Conservation (phyloP, 1,140 invertebrate genomes). For the Hetaerina americana region DNA sequence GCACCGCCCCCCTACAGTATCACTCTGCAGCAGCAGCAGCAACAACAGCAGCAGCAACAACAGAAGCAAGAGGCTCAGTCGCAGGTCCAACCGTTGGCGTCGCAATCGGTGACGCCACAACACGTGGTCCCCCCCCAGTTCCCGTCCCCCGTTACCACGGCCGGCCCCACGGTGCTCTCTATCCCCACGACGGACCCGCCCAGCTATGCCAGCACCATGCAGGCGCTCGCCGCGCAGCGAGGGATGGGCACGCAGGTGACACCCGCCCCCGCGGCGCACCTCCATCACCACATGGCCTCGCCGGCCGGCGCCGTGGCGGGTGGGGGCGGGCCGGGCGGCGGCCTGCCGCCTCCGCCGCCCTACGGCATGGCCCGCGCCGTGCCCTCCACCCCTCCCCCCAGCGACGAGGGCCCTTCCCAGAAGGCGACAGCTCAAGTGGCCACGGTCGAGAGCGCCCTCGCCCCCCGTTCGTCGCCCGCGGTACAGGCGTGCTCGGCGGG, state of each 20-base stretch:
- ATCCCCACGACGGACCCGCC: conserved; percentile 78
- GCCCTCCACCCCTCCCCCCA: conserved; percentile 27
- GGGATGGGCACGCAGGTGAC: conserved; percentile 27
- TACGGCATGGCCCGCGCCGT: conserved; percentile 30
- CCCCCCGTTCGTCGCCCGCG: conserved; percentile 34
- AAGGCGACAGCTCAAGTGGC: conserved; percentile 22
- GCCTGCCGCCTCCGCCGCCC: conserved; percentile 13
- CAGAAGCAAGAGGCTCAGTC: conserved; percentile 17
- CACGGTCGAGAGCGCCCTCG: conserved; percentile 31
- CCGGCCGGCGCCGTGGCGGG: conserved; percentile 43
- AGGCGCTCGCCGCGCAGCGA: conserved; percentile 59
- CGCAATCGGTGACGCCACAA: conserved; percentile 63
- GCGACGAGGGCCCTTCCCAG: background rate
- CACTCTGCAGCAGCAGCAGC: conserved; percentile 8
- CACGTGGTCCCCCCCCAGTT: conserved; percentile 32
- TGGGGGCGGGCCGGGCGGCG: conserved; percentile 14
- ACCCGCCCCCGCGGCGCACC: conserved; percentile 9
- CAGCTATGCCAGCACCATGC: conserved; percentile 83
- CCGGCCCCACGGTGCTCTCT: conserved; percentile 25
- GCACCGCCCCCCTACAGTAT: conserved; percentile 26
- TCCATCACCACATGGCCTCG: conserved; percentile 53
- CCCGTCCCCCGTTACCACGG: conserved; percentile 24
- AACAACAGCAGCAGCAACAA: conserved; percentile 13
- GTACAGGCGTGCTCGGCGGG: conserved; percentile 16
- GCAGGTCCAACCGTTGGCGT: conserved; percentile 62